Conservation (phyloP, 1,140 invertebrate genomes). For the Rhopalosiphum padi region DNA sequence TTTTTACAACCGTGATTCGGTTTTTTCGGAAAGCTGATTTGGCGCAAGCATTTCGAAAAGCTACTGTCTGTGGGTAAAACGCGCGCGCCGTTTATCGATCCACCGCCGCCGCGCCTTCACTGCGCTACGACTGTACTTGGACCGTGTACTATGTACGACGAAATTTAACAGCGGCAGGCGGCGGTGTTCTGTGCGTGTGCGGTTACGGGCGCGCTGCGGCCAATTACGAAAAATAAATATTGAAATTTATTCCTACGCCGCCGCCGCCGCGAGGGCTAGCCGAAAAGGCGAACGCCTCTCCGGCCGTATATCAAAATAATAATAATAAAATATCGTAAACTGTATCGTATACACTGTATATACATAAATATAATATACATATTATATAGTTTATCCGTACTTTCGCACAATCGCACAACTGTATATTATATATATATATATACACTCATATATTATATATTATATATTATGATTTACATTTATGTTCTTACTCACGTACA, state of each 20-base stretch:
- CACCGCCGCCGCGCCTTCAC: not conserved
- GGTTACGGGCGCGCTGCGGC: not conserved
- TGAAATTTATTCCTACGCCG: constrained; percentile 18
- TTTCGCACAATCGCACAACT: too few relatives aligned
- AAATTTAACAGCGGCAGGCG: not conserved
- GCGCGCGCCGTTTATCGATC: constrained; percentile 31
- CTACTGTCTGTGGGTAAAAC: not conserved
- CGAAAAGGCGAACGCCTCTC: not conserved
- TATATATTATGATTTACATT: not conserved
- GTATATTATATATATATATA: too few relatives aligned
- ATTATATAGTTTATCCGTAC: too few relatives aligned
- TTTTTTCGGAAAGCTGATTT: not conserved
- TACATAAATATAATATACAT: not conserved
- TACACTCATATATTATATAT: too few relatives aligned
- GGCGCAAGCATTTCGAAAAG: constrained; percentile 16
- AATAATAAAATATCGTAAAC: not conserved
- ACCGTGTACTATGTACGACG: not conserved
- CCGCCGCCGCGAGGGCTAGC: not conserved
- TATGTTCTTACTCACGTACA: not conserved
- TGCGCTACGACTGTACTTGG: not conserved
- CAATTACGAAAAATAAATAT: constrained; percentile 48
- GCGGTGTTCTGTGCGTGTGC: not conserved
- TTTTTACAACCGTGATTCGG: not conserved
- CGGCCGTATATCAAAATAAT: not conserved
- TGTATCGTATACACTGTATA: not conserved